Evolutionary conservation across 53 echinoderm and acorn worm species (phyloP).

Genomic region (Crossaster papposus): DNA sequence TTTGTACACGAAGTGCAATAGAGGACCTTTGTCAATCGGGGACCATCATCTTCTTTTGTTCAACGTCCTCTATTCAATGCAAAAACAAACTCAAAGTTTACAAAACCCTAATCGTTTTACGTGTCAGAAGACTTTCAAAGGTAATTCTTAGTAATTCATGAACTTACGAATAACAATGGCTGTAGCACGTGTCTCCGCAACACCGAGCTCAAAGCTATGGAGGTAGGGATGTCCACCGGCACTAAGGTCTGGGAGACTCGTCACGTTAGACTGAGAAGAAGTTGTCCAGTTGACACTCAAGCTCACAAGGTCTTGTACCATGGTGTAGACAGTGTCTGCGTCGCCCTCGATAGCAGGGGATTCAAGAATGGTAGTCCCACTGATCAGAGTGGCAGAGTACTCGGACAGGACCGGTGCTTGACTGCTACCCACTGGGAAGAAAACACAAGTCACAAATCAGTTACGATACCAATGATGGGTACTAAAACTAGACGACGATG

Average conservation of each 20-base stretch:
- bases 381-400: neutral
- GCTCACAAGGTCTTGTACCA: neutral
- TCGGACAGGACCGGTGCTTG: neutral
- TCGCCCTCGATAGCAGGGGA: constrained; percentile 18
- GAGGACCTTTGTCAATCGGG: too few species aligned
- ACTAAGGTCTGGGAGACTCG: neutral
- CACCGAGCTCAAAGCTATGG: neutral
- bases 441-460: neutral
- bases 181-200: neutral
- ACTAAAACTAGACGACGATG: too few species aligned
- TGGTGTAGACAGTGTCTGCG: constrained; percentile 30
- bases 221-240: constrained; percentile 16
- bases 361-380: constrained; percentile 27
- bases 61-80: too few species aligned
- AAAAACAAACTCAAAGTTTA: too few species aligned
- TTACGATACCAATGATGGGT: too few species aligned
- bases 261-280: constrained; percentile 18
- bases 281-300: constrained; percentile 16
- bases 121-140: neutral
- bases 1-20: too few species aligned
- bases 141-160: neutral
- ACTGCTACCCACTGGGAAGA: neutral
- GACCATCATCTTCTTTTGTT: too few species aligned
- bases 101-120: neutral
- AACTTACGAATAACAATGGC: constrained; percentile 19